phyloP scores from a whole-genome alignment of 2,113 vertebrate genomes.

The Tragelaphus scriptus region DNA sequence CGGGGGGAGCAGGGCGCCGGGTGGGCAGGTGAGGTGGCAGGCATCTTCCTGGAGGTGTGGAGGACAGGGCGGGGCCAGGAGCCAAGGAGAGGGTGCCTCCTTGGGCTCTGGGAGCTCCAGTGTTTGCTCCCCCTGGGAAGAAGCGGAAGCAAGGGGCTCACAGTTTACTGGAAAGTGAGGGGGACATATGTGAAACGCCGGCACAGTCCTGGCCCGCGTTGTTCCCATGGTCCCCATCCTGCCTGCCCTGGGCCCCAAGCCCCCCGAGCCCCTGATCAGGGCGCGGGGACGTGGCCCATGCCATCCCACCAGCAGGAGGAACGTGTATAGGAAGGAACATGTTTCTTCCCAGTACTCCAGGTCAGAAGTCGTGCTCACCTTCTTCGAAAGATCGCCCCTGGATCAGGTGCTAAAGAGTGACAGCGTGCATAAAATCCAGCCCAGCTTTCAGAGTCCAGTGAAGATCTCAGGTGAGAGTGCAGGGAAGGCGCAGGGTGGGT shows the following conservation, averaged over 20 bases:
- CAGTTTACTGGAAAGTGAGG: neutral
- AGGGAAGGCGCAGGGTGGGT: accelerated
- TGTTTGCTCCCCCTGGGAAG: neutral
- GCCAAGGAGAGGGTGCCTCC: neutral
- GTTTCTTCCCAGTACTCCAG: constrained; percentile 88
- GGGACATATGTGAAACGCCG: accelerated
- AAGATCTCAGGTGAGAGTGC: constrained; percentile 93
- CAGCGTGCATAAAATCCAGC: constrained; percentile 94
- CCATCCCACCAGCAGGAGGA: accelerated
- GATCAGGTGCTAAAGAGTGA: constrained; percentile 97
- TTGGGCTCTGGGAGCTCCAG: neutral
- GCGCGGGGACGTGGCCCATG: neutral
- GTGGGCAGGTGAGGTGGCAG: accelerated
- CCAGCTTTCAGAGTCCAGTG: constrained; percentile 93
- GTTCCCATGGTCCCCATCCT: neutral
- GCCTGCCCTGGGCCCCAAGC: neutral
- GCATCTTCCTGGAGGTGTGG: neutral
- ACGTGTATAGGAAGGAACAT: neutral
- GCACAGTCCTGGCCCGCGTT: accelerated
- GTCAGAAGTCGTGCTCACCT: constrained; percentile 97
- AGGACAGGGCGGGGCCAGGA: neutral
- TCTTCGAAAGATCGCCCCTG: constrained; percentile 96
- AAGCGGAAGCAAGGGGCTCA: neutral
- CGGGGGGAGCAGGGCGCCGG: accelerated
- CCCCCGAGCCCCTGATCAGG: accelerated